Conservation (phyloP, 2,797 vertebrate genomes). For the Muraenolepis orangiensis region DNA sequence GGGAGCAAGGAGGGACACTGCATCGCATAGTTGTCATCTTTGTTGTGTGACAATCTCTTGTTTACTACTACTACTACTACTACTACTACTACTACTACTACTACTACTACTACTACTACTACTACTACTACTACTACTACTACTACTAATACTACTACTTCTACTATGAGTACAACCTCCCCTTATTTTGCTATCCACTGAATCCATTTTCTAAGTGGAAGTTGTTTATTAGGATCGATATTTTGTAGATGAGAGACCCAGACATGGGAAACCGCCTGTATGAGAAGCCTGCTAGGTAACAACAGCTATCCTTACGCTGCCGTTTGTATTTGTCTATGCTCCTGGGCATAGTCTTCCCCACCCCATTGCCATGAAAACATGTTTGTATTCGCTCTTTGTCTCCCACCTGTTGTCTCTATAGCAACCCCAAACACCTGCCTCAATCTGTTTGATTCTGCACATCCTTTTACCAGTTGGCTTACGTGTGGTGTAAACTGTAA, state of each 20-base stretch:
- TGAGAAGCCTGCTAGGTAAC: conserved; percentile 20
- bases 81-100: not conserved
- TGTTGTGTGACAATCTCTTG: conserved; percentile 13
- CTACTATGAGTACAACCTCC: not conserved
- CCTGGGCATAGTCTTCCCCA: conserved; percentile 45
- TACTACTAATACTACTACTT: too few relatives aligned
- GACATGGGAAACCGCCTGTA: conserved; percentile 16
- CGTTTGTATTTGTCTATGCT: conserved; percentile 32
- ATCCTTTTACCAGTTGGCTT: not conserved
- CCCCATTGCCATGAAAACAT: conserved; percentile 58
- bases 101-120: not conserved
- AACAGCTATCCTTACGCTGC: conserved; percentile 45
- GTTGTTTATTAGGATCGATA: not conserved
- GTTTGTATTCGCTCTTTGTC: conserved; percentile 61
- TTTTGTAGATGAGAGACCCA: conserved; percentile 14
- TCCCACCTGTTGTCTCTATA: conserved; percentile 55
- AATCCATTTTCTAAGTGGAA: not conserved
- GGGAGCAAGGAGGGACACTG: conserved; percentile 42
- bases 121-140: not conserved
- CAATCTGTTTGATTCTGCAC: conserved; percentile 22
- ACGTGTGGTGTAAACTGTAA: not conserved
- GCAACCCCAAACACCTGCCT: conserved; percentile 50
- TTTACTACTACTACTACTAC: not conserved
- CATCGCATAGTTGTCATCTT: conserved; percentile 44
- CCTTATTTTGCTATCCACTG: not conserved